Evolutionary conservation across 2,888 invertebrate species (phyloP).

Genomic region (Idaea straminata): DNA sequence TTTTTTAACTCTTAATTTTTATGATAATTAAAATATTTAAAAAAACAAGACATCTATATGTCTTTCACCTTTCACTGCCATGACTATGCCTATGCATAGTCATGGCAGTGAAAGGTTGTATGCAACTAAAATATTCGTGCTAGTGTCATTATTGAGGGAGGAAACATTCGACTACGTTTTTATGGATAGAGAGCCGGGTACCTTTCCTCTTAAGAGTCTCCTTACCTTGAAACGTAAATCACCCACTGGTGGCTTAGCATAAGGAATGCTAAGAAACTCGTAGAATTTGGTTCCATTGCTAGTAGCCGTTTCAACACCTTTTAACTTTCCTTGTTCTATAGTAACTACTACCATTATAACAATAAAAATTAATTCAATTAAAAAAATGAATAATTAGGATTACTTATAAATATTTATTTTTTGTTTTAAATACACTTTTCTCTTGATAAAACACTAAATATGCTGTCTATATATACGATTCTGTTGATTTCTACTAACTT

Average conservation of each 20-base stretch:
- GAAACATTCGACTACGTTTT: too few species aligned
- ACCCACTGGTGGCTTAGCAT: constrained; percentile 76
- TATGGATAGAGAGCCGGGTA: too few species aligned
- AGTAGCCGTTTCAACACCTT: constrained; percentile 52
- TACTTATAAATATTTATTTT: background rate
- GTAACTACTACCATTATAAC: constrained; percentile 41
- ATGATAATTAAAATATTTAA: too few species aligned
- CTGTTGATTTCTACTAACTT: background rate
- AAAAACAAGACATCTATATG: too few species aligned
- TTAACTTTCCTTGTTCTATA: constrained; percentile 54
- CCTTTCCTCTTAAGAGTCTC: too few species aligned
- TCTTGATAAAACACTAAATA: background rate
- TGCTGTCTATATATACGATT: background rate
- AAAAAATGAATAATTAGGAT: background rate
- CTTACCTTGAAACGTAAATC: constrained; percentile 54
- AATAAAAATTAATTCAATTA: background rate
- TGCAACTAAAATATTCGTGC: too few species aligned
- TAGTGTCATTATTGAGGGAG: too few species aligned
- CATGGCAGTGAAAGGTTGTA: too few species aligned
- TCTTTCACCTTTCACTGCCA: too few species aligned
- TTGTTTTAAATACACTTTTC: too few species aligned
- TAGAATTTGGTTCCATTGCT: constrained; percentile 58
- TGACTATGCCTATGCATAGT: too few species aligned
- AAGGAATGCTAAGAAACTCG: constrained; percentile 73
- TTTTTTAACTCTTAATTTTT: too few species aligned